Conservation (phyloP, 1,140 invertebrate species). For the Anthonomus grandis region DNA sequence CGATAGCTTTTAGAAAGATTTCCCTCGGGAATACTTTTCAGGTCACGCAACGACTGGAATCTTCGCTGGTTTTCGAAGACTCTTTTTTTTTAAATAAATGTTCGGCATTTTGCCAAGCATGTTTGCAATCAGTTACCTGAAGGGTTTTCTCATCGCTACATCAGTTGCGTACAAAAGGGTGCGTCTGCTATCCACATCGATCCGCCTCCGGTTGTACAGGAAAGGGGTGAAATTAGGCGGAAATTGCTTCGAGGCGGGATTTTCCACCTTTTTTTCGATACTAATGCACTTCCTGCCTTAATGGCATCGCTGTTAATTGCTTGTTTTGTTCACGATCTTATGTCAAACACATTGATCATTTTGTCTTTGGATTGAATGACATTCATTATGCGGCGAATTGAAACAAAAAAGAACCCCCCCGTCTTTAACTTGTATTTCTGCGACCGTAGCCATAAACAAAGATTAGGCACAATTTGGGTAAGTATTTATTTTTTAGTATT, state of each 20-base stretch:
- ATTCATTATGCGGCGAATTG: too few species aligned
- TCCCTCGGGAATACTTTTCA: constrained; percentile 7
- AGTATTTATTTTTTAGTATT: too few species aligned
- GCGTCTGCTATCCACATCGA: constrained; percentile 3
- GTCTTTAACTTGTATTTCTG: too few species aligned
- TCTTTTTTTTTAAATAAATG: too few species aligned
- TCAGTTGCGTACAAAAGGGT: constrained; percentile 16
- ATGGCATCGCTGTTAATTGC: constrained; percentile 6
- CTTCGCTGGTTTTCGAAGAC: too few species aligned
- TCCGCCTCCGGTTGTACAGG: neutral
- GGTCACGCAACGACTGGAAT: constrained; percentile 5
- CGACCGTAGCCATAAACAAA: too few species aligned
- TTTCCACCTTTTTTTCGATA: constrained; percentile 15
- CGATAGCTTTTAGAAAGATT: constrained; percentile 19
- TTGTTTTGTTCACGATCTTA: neutral
- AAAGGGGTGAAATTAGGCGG: constrained; percentile 14
- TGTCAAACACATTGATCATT: too few species aligned
- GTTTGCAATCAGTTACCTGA: too few species aligned
- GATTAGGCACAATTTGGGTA: too few species aligned
- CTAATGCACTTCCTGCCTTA: constrained; percentile 18
- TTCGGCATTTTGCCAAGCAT: too few species aligned
- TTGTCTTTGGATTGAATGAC: too few species aligned
- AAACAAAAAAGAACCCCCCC: too few species aligned
- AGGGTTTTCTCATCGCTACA: neutral
- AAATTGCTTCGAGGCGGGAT: constrained; percentile 8